A percentile compares a stretch with the other conserved stretches of the same genome.
Evolutionary conservation across 2,888 invertebrate species (phyloP).

Genomic region (Synanthedon tipuliformis): DNA sequence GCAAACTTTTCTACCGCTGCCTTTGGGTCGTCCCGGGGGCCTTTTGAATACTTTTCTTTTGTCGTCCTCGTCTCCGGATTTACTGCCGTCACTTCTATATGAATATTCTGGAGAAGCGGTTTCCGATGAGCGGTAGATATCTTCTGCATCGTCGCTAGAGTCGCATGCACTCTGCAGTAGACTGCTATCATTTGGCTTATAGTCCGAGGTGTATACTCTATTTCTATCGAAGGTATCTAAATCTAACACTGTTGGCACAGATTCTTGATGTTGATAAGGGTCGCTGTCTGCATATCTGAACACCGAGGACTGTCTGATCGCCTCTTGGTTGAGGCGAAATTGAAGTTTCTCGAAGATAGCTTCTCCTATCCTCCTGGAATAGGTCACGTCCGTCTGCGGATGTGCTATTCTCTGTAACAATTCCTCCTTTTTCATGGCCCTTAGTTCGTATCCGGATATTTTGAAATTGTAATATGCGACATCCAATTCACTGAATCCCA

Average conservation of each 20-base stretch:
- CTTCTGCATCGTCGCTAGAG: slow-evolving; percentile 58
- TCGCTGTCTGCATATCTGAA: slow-evolving; percentile 47
- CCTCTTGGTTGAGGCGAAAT: slow-evolving; percentile 39
- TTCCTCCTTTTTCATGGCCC: slow-evolving; percentile 45
- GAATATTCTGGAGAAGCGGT: slow-evolving; percentile 51
- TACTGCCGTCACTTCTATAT: slow-evolving; percentile 55
- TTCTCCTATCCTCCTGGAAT: slow-evolving; percentile 41
- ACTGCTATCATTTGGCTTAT: slow-evolving; percentile 41
- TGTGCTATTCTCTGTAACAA: slow-evolving; percentile 42
- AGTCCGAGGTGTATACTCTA: slow-evolving; percentile 38
- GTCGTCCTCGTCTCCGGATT: slow-evolving; percentile 60
- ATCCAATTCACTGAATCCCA: slow-evolving; percentile 49
- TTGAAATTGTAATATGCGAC: slow-evolving; percentile 56
- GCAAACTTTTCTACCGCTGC: slow-evolving; percentile 53
- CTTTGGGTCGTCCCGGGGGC: slow-evolving; percentile 68
- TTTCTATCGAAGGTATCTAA: slow-evolving; percentile 46
- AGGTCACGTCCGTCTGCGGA: slow-evolving; percentile 33
- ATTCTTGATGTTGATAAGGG: slow-evolving; percentile 36
- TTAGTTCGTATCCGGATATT: slow-evolving; percentile 42
- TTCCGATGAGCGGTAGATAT: slow-evolving; percentile 42
- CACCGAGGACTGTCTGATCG: slow-evolving; percentile 34
- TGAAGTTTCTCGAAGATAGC: slow-evolving; percentile 48
- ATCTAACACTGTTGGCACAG: slow-evolving; percentile 42
- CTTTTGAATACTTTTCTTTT: slow-evolving; percentile 57
- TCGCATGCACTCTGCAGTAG: slow-evolving; percentile 33